Conservation (phyloP, 2,888 invertebrate species). For the Dasypogon diadema region DNA sequence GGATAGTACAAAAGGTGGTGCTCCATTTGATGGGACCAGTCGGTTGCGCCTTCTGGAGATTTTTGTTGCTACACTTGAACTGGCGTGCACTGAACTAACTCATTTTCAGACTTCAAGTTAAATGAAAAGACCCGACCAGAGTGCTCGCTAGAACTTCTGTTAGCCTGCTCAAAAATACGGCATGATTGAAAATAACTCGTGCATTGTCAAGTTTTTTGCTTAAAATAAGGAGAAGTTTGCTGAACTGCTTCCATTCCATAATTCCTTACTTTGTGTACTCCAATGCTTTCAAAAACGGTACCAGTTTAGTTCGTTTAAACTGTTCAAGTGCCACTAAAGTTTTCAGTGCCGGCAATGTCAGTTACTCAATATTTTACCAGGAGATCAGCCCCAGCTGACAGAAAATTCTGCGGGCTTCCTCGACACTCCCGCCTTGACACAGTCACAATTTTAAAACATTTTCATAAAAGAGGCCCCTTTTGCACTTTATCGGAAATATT, state of each 20-base stretch:
- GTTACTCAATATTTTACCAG: constrained; percentile 59
- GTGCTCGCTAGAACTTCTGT: constrained; percentile 43
- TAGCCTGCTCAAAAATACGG: constrained; percentile 57
- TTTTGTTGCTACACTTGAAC: neutral
- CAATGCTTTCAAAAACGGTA: no score
- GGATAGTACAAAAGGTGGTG: constrained; percentile 58
- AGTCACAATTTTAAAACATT: no score
- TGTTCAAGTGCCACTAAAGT: constrained; percentile 23
- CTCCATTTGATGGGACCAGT: constrained; percentile 60
- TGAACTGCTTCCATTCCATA: neutral
- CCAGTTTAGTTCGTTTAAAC: neutral
- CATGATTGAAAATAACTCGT: constrained; percentile 59
- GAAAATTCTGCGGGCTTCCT: no score
- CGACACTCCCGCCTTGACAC: no score
- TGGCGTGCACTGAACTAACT: no score
- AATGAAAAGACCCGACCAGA: no score
- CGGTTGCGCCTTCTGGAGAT: constrained; percentile 43
- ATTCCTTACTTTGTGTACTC: no score
- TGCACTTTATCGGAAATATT: no score
- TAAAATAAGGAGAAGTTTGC: constrained; percentile 32
- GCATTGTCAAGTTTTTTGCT: constrained; percentile 57
- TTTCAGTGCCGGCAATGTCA: constrained; percentile 58
- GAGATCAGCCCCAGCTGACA: no score
- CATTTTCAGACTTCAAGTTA: no score
- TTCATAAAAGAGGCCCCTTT: no score